Evolutionary conservation across 2,888 invertebrate species (phyloP), one percentile per base, ranked within the genome.

Genomic region (Amiota mariae): DNA sequence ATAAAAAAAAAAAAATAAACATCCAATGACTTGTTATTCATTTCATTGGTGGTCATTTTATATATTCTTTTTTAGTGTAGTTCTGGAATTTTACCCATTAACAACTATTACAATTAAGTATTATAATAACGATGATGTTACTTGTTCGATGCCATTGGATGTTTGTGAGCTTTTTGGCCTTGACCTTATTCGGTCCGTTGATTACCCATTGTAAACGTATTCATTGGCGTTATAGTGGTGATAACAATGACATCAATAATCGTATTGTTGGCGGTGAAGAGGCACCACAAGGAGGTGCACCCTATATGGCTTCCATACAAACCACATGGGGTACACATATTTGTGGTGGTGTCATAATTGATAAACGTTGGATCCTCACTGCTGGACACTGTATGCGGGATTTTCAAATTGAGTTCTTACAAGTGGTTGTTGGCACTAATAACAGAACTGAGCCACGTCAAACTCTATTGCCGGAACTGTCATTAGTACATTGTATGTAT

Each of bases 291-390:
- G 87, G 82, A 1, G 77, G 77, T 9, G 88, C 88, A 3, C 88
- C 88, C 70, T 89, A 85, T 82, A 88, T 87, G 77, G 86, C 87
- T 0, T 88, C 89, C 48, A 79, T 88, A 73, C 88, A 88, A 77
- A 77, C 79, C 0, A 18, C 72, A 9, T 81, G 79, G 76, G 64
- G 71, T 24, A 78, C 80, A 2, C 85, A 87, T 75, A 75, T 82
- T 48, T 89, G 88, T 73, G 87, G 88, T 9, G 88, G 89, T 13
- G 87, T 81, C 15, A 87, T 89, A 48, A 78, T 88, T 18, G 76
- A 77, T 13, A 54, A 82, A 1, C 75, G 80, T 8, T 88, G 85
- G 83, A 81, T 89, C 13, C 67, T 88, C 6, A 88, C 88, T 0
- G 88, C 88, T 1, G 86, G 85, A 1, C 89, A 89, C 48, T 89